A percentile compares a stretch with the other conserved stretches of the same genome.
These are phyloP conservation scores for Pyrrhosoma nymphula DNA, from an alignment of 2,888 invertebrate genomes.

Conservation along the genomic window DNA sequence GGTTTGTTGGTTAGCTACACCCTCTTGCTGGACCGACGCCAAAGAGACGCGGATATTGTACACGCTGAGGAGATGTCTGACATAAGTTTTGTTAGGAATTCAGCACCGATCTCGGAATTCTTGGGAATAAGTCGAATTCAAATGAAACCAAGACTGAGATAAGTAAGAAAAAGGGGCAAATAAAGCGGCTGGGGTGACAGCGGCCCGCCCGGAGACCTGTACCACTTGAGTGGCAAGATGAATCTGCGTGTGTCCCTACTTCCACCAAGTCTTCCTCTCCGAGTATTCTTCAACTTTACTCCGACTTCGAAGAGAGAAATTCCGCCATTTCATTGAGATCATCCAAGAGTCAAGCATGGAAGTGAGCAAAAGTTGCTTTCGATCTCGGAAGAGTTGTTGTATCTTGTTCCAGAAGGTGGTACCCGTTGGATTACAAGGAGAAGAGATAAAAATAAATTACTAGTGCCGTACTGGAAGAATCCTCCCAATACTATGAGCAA, in stretches of 20 bases:
- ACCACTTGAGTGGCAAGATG: background rate
- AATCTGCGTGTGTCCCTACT: background rate
- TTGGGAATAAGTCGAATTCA: background rate
- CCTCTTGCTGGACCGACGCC: background rate
- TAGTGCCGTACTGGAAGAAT: no score
- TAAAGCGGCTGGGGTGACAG: background rate
- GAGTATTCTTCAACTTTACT: no score
- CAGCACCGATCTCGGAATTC: background rate
- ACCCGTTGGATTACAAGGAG: no score
- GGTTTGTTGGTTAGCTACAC: background rate
- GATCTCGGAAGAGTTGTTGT: no score
- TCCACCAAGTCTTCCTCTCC: no score
- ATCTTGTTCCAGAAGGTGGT: no score
- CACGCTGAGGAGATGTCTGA: constrained; percentile 19
- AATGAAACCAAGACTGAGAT: background rate
- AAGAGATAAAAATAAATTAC: no score
- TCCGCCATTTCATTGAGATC: no score
- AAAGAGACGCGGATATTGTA: constrained; percentile 2
- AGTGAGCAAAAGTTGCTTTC: no score
- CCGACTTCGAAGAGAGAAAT: no score
- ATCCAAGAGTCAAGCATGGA: no score
- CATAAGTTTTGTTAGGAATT: constrained; percentile 28
- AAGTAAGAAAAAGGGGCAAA: background rate
- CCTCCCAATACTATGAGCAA: no score
- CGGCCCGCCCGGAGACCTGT: background rate